Base-by-base conservation (phyloP, 2,113 vertebrate genomes). In the Trinectes maculatus region DNA sequence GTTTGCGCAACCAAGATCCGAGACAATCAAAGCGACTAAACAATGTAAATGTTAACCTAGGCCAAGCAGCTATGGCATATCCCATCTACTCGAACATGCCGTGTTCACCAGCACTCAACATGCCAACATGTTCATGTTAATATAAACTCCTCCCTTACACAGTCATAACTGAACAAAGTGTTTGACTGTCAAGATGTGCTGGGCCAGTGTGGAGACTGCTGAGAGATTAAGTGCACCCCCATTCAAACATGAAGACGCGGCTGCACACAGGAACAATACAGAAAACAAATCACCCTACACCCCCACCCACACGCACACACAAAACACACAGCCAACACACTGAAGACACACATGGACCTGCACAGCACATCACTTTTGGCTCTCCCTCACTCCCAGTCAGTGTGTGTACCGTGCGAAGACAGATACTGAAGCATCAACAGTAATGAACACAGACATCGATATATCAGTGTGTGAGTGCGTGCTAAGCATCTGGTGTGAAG, bases 401-500 rank as follows among this genome's bases (percentile, higher is more conserved):
- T 55, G 62, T 81, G 65, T 74, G 47, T 42, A 9, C 61, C 15
- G 33, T 34, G 57, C 68, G 65, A 61, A 73, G 79, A 89, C 75
- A 73, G 77, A 85, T 60, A 78, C 68, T 77, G 85, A 71, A 66
- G 62, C 83, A 87, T 91, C 90, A 91, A 64, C 60, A 55, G 67
- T 92, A 92, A 92, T 92, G 83, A 91, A 92, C 91, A 90, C 79
- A 89, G 90, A 87, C 87, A 79, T 88, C 76, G 57, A 89, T 90
- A 83, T 88, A 91, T 90, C 79, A 79, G 76, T 51, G 74, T 82
- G 80, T 71, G 76, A 82, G 73, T 83, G 81, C 78, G 79, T 55
- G 71, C 85, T 85, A 74, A 85, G 82, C 83, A 88, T 80, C 80
- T 86, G 85, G 77, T 74, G 75, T 71, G 82, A 86, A 86, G 83